Conservation (phyloP, 2,113 vertebrate genomes). For the Craseonycteris thonglongyai region DNA sequence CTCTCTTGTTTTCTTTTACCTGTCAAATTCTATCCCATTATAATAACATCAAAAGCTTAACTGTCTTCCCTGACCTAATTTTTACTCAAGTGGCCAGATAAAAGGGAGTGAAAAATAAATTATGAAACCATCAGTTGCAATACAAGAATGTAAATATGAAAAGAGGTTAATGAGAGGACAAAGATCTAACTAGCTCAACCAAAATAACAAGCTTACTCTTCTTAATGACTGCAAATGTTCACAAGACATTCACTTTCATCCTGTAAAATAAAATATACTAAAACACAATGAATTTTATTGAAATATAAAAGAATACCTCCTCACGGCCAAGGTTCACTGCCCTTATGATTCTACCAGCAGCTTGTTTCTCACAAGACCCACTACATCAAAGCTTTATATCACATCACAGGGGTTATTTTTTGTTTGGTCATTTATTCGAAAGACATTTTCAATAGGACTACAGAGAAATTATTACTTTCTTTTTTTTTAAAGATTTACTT, state of each 20-base stretch:
- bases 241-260: conserved; percentile 32
- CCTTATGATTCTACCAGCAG: neutral
- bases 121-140: conserved; percentile 51
- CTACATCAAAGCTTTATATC: neutral
- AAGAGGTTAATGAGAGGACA: conserved; percentile 67
- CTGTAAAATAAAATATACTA: conserved; percentile 8
- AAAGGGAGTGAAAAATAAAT: conserved; percentile 58
- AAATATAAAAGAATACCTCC: conserved; percentile 9
- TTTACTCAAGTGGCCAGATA: conserved; percentile 49
- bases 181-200: conserved; percentile 47
- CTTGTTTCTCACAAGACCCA: neutral
- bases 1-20: conserved; percentile 42
- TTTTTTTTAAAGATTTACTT: too few relatives aligned
- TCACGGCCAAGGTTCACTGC: neutral
- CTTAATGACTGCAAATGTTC: conserved; percentile 51
- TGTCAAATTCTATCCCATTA: conserved; percentile 50
- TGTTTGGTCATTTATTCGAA: neutral
- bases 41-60: conserved; percentile 64
- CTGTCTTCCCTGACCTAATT: conserved; percentile 54
- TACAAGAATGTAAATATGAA: conserved; percentile 45
- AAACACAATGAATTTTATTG: neutral
- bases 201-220: conserved; percentile 22
- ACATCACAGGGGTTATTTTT: neutral
- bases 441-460: neutral
- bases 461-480: neutral